Percentiles rank a stretch among this genome's conserved stretches.
Evolutionary conservation across 2,888 invertebrate genomes (phyloP).

Genomic region (Pachycephus smyrnensis): DNA sequence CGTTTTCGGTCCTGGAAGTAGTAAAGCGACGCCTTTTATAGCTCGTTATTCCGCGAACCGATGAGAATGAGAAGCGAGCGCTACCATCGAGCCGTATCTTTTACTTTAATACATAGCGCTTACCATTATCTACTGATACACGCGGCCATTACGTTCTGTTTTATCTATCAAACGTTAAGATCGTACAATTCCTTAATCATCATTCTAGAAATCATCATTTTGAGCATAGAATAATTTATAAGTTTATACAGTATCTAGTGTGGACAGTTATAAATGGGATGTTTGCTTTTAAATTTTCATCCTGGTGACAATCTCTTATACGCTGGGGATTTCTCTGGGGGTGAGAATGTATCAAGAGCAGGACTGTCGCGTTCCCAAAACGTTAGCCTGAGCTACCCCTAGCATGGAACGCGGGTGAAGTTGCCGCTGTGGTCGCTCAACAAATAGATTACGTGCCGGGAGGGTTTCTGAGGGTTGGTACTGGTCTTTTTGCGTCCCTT

Average conservation of each 20-base stretch:
- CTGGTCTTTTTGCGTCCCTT: constrained; percentile 20
- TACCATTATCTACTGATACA: neutral
- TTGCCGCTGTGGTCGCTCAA: constrained; percentile 59
- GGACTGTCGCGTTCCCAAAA: neutral
- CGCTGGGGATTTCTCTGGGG: neutral
- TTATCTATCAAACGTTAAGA: neutral
- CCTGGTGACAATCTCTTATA: neutral
- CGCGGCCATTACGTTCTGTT: neutral
- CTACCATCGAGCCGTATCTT: neutral
- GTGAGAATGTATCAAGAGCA: neutral
- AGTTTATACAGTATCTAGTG: neutral
- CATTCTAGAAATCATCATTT: neutral
- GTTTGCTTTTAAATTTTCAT: neutral
- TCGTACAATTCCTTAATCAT: neutral
- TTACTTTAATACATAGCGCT: neutral
- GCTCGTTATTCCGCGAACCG: constrained; percentile 50
- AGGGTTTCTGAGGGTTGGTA: constrained; percentile 45
- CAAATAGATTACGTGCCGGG: constrained; percentile 66
- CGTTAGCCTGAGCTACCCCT: neutral
- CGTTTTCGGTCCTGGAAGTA: constrained; percentile 48
- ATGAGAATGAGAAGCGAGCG: constrained; percentile 38
- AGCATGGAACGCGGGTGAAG: constrained; percentile 33
- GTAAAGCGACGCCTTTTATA: constrained; percentile 49
- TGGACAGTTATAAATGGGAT: neutral
- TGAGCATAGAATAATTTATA: neutral